Evolutionary conservation across 2,797 vertebrate species (phyloP), one percentile per base, ranked within the genome.

Genomic region (Hemibagrus guttatus): DNA sequence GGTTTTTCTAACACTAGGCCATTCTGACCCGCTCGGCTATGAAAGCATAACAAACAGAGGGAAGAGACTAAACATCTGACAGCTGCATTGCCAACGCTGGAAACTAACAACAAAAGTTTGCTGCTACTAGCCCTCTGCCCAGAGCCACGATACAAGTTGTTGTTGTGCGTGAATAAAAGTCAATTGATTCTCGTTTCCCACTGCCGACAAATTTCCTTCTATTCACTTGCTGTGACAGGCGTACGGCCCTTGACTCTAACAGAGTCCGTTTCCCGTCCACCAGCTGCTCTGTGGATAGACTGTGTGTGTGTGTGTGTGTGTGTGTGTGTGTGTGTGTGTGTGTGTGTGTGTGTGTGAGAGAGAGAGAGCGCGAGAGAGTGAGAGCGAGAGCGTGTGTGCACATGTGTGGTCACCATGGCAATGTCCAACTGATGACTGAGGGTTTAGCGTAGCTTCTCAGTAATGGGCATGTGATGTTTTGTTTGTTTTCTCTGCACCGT

Each of bases 11-110:
- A 66, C 82, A 84, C 75, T 63, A 84, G 64, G 68, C 56, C 85
- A 56, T 68, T 39, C 85, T 84, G 78, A 84, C 84, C 81, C 54
- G 31, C 61, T 78, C 71, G 28, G 26, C 69, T 66, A 42, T 87
- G 66, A 85, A 83, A 75, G 64, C 78, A 85, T 82, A 83, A 83
- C 72, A 81, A 87, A 87, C 85, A 84, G 81, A 54, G 84, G 35
- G 61, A 86, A 81, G 74, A 89, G 87, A 59, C 88, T 79, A 80
- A 90, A 88, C 90, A 90, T 88, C 88, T 87, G 87, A 90, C 88
- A 90, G 89, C 89, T 90, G 90, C 88, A 85, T 68, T 87, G 75
- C 83, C 86, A 85, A 80, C 49, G 72, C 84, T 84, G 84, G 87
- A 83, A 81, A 69, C 83, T 46, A 28, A 14, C 49, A 84, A 89